Evolutionary conservation across 2,113 vertebrate species (phyloP), one percentile per base, ranked within the genome.

Genomic region (Onychorhynchus coronatus): DNA sequence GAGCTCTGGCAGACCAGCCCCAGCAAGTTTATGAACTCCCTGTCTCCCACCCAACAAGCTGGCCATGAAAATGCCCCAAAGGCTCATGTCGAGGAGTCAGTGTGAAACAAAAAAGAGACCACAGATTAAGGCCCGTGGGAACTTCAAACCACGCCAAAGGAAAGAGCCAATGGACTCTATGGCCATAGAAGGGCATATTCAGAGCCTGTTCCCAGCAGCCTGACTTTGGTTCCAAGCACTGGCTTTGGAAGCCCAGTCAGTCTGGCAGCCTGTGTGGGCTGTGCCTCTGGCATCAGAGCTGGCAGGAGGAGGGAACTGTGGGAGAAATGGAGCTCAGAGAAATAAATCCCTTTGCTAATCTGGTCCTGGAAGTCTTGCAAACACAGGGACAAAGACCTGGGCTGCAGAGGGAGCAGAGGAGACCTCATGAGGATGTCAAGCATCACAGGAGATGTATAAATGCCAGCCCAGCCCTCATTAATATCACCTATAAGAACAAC

Each of bases 181-280:
- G 56, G 84, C 84, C 94, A 85, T 30, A 92, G 94, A 93, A 92
- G 82, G 85, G 55, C 39, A 90, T 41, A 10, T 67, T 72, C 23
- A 58, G 79, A 67, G 44, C 10, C 55, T 39, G 73, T 72, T 95
- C 79, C 92, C 85, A 88, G 75, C 82, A 68, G 37, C 72, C 47
- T 3, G 1, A 2, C 79, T 70, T 37, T 6, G 46, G 62, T 81
- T 83, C 63, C 27, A 7, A 82, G 62, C 0, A 0, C 17, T 88
- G 88, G 56, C 67, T 93, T 85, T 61, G 31, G 76, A 75, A 46
- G 33, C 0, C 1, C 81, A 66, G 58, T 50, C 74, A 62, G 88
- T 91, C 85, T 89, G 76, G 82, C 92, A 93, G 76, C 4, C 76
- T 96, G 95, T 91, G 95, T 96, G 96, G 95, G 85, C 93, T 86